These are phyloP conservation scores for Minunthozetes semirufus DNA, from an alignment of 2,888 invertebrate genomes.

Conservation along the genomic window DNA sequence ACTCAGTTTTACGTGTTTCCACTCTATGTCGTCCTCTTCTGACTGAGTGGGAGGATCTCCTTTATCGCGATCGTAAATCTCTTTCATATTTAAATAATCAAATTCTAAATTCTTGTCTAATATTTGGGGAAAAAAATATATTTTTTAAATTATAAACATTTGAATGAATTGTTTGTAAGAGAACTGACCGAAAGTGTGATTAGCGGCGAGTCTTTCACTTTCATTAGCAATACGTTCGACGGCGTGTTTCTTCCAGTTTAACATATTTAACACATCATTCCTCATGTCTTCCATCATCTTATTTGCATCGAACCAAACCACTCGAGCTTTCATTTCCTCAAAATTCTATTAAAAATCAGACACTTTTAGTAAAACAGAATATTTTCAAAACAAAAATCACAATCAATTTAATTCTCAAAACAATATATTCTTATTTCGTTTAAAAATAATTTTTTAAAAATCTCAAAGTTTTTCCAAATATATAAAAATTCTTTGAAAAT, in stretches of 20 bases:
- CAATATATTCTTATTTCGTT: no score
- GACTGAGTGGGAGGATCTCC: background rate
- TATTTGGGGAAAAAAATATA: no score
- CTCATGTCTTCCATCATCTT: conserved; percentile 70
- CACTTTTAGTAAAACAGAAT: no score
- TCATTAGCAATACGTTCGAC: conserved; percentile 70
- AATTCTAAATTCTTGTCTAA: background rate
- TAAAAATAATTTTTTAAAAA: no score
- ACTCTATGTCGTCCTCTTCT: background rate
- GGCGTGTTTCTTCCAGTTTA: conserved; percentile 81
- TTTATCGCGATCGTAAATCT: conserved; percentile 4
- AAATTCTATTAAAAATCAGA: conserved; percentile 36
- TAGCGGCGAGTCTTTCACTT: conserved; percentile 63
- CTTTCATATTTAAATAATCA: conserved; percentile 31
- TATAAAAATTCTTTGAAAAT: no score
- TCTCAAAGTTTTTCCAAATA: no score
- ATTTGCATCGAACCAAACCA: conserved; percentile 70
- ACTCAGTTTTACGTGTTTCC: background rate
- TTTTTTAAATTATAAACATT: background rate
- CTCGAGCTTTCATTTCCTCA: conserved; percentile 55
- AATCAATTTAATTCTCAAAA: no score
- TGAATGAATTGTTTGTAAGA: background rate
- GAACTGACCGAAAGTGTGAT: conserved; percentile 54
- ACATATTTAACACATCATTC: conserved; percentile 72
- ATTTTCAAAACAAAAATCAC: no score